phyloP scores from a whole-genome alignment of 2,113 vertebrate species.

The Amphilophus citrinellus region DNA sequence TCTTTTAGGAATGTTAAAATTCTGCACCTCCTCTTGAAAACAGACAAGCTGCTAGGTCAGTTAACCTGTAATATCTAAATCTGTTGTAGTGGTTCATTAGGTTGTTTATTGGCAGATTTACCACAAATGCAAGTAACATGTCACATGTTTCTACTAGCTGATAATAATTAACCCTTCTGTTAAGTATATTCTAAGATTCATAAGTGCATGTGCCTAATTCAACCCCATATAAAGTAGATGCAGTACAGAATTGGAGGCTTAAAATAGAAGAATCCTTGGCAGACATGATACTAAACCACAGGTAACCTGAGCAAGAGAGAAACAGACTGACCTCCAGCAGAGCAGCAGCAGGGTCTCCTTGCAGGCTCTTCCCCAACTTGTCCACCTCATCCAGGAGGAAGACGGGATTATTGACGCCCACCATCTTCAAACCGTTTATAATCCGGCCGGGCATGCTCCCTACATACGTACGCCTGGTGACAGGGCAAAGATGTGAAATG shows the following conservation, averaged over 20 bases:
- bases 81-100: background rate
- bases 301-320: background rate
- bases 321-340: conserved; percentile 89
- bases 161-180: background rate
- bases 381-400: conserved; percentile 97
- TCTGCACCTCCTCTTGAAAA: no score
- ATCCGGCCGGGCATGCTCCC: conserved; percentile 98
- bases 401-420: conserved; percentile 94
- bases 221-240: background rate
- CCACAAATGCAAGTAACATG: background rate
- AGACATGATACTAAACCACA: background rate
- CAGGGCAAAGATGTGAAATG: background rate
- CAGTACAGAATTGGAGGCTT: background rate
- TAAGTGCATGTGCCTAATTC: no score
- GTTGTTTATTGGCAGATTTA: background rate
- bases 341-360: conserved; percentile 96
- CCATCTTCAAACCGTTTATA: conserved; percentile 95
- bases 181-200: background rate
- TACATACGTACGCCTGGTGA: conserved; percentile 91
- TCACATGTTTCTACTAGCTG: background rate
- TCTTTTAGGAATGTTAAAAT: no score
- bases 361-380: conserved; percentile 95
- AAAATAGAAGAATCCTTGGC: background rate
- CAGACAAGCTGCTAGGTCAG: no score
- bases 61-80: no score